Evolutionary conservation across 2,797 vertebrate species (phyloP).

Genomic region (Leptatherina wallacei): DNA sequence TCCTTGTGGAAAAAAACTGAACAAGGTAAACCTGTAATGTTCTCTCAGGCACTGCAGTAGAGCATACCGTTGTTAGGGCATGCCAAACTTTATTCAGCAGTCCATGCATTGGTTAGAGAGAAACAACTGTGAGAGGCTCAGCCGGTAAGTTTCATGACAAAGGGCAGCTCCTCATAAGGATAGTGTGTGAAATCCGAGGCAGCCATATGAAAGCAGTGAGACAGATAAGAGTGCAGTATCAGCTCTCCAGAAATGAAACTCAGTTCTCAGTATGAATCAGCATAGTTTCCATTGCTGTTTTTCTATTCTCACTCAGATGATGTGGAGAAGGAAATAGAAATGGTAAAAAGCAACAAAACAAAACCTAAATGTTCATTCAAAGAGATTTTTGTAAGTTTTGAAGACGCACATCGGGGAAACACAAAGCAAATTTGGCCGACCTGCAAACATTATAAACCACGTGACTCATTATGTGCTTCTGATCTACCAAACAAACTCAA

Average conservation of each 20-base stretch:
- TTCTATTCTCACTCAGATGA: not conserved
- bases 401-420: no score
- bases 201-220: conserved; percentile 36
- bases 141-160: conserved; percentile 40
- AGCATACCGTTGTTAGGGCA: conserved; percentile 58
- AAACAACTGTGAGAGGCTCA: conserved; percentile 50
- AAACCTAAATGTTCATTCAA: no score
- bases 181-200: conserved; percentile 34
- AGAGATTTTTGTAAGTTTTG: no score
- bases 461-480: no score
- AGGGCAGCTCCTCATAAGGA: conserved; percentile 35
- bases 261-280: conserved; percentile 3
- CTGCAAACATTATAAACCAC: not conserved
- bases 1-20: conserved; percentile 39
- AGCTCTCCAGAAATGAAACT: conserved; percentile 6
- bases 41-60: conserved; percentile 35
- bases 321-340: not conserved
- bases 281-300: not conserved
- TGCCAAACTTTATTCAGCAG: conserved; percentile 63
- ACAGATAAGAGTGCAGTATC: conserved; percentile 24
- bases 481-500: not conserved
- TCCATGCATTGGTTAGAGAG: conserved; percentile 72
- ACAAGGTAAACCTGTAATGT: conserved; percentile 41
- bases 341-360: not conserved
- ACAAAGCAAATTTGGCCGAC: not conserved